Evolutionary conservation across 1,140 invertebrate genomes (phyloP).

Genomic region (Meloidogyne floridensis): DNA sequence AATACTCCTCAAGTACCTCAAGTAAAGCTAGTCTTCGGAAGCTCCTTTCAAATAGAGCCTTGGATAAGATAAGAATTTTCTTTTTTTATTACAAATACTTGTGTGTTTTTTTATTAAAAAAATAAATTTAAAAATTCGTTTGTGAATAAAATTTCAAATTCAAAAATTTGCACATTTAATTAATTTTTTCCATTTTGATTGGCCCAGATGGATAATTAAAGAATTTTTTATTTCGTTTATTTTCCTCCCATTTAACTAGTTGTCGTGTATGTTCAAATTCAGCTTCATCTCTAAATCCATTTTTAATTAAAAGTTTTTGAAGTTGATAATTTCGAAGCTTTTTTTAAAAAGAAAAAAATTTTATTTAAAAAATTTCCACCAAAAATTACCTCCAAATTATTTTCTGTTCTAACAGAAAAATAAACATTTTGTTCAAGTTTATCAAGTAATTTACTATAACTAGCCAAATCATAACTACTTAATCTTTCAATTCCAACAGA

Average conservation of each 20-base stretch:
- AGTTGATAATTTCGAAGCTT: background rate
- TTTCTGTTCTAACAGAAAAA: background rate
- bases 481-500: conserved; percentile 21
- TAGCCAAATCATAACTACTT: background rate
- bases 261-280: conserved; percentile 19
- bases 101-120: too few species aligned
- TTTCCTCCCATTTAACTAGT: conserved; percentile 12
- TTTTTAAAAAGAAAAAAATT: background rate
- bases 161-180: background rate
- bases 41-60: too few species aligned
- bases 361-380: background rate
- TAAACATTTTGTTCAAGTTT: background rate
- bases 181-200: background rate
- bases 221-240: background rate
- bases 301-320: conserved; percentile 21
- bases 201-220: background rate
- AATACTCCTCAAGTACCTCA: too few species aligned
- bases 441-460: conserved; percentile 7
- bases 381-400: background rate
- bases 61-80: too few species aligned
- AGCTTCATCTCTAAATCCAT: conserved; percentile 24
- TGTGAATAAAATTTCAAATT: background rate
- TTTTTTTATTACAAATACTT: too few species aligned
- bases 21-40: too few species aligned
- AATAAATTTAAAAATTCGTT: background rate